Evolutionary conservation across 2,888 invertebrate genomes (phyloP).

Genomic region (Heliconius erato): DNA sequence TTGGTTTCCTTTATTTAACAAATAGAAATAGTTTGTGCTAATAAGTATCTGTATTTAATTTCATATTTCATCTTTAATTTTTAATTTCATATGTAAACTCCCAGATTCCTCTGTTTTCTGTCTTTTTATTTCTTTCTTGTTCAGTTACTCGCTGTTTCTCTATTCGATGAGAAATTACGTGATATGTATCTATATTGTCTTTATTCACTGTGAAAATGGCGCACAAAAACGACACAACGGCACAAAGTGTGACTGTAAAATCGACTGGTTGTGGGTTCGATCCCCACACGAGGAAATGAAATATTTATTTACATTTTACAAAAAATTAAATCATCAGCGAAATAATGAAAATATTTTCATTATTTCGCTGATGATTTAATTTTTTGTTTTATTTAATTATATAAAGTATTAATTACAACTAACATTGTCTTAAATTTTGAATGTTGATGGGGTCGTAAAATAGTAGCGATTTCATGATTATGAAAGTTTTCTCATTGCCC

Average conservation of each 20-base stretch:
- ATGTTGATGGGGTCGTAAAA: not conserved
- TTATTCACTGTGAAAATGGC: not conserved
- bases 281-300: too few species aligned
- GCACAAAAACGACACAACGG: not conserved
- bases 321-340: too few species aligned
- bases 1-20: not conserved
- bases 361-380: too few species aligned
- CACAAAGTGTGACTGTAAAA: too few species aligned
- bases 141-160: too few species aligned
- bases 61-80: not conserved
- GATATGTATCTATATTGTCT: too few species aligned
- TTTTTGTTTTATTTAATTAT: not conserved
- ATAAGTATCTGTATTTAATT: not conserved
- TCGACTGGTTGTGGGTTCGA: too few species aligned
- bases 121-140: too few species aligned
- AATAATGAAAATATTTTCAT: too few species aligned
- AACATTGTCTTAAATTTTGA: not conserved
- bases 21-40: not conserved
- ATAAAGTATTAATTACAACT: not conserved
- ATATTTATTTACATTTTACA: too few species aligned
- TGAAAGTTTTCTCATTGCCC: constrained; percentile 74
- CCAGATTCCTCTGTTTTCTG: not conserved
- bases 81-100: not conserved
- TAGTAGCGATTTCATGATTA: constrained; percentile 60
- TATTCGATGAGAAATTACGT: too few species aligned